Evolutionary conservation across 2,888 invertebrate genomes (phyloP).

Genomic region (Pterostichus niger): DNA sequence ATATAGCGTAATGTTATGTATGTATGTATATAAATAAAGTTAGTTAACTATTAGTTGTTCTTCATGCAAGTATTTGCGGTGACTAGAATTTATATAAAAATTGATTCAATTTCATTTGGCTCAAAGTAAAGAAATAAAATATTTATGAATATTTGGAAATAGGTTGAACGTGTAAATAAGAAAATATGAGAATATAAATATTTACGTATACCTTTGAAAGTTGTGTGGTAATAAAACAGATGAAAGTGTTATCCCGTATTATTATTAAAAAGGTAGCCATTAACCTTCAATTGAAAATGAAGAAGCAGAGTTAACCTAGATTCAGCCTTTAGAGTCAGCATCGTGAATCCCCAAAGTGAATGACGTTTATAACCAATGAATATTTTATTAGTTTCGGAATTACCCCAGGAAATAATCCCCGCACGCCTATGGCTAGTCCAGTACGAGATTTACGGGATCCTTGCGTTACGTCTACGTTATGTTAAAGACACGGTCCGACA

Average conservation of each 20-base stretch:
- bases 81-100: no score
- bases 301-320: conserved; percentile 40
- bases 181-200: not conserved
- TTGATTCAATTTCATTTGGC: no score
- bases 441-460: conserved; percentile 42
- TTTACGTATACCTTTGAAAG: not conserved
- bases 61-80: no score
- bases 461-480: not conserved
- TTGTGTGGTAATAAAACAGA: not conserved
- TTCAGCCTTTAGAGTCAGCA: conserved; percentile 7
- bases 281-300: conserved; percentile 23
- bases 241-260: conserved; percentile 41
- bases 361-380: conserved; percentile 46
- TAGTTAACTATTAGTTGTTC: no score
- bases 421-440: conserved; percentile 8
- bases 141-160: no score
- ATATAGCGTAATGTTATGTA: no score
- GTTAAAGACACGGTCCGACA: conserved; percentile 22
- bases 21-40: no score
- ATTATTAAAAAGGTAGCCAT: conserved; percentile 39
- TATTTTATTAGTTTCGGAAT: conserved; percentile 39
- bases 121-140: no score
- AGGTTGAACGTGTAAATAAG: no score
- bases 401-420: conserved; percentile 36
- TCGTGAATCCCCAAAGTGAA: conserved; percentile 10